phyloP scores from a whole-genome alignment of 2,113 vertebrate species.

The Xiphias gladius region DNA sequence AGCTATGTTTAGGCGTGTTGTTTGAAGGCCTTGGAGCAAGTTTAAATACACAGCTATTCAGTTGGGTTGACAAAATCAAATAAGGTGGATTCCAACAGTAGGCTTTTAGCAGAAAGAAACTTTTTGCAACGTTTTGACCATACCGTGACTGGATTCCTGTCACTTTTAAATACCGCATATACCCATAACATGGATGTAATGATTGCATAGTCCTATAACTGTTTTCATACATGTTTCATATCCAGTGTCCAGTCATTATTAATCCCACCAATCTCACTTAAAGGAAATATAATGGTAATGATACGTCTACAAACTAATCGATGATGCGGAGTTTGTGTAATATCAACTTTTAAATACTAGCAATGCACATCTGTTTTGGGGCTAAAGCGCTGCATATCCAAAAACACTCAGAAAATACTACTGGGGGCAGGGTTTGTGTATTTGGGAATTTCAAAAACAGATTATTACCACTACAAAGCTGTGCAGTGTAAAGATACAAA shows the following conservation, averaged over 20 bases:
- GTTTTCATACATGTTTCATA: too few relatives aligned
- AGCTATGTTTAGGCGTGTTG: background rate
- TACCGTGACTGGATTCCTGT: background rate
- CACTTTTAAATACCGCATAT: background rate
- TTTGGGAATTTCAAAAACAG: too few relatives aligned
- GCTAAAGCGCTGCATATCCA: too few relatives aligned
- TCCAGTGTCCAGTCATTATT: too few relatives aligned
- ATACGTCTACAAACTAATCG: background rate
- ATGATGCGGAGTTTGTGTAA: background rate
- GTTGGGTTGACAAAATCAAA: background rate
- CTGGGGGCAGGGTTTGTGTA: too few relatives aligned
- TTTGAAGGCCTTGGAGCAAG: too few relatives aligned
- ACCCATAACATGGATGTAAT: background rate
- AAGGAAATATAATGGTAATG: background rate
- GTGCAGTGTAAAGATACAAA: too few relatives aligned
- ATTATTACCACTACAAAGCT: too few relatives aligned
- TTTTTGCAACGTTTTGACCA: too few relatives aligned
- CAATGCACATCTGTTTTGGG: too few relatives aligned
- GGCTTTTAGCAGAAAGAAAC: background rate
- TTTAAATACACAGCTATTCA: background rate
- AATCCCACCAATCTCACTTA: background rate
- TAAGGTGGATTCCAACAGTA: background rate
- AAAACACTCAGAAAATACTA: too few relatives aligned
- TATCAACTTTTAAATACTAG: background rate
- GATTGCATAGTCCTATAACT: background rate